Base-by-base conservation (phyloP, 2,888 invertebrate genomes). In the Lepidocyrtinus sp. region DNA sequence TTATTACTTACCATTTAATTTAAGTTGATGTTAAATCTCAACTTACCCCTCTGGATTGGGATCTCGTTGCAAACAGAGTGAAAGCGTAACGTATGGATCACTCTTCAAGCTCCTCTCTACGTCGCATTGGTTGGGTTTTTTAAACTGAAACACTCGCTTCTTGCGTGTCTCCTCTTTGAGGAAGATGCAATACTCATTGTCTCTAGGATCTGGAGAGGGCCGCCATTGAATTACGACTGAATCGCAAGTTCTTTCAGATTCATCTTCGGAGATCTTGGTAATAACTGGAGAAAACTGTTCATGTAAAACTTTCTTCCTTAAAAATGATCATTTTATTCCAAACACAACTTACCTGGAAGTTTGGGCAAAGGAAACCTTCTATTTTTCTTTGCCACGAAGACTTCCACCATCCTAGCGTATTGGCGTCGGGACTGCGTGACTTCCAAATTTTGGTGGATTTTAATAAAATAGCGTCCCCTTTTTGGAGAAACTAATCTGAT, bases 161-260 rank as follows among this genome's bases (percentile, higher is more conserved):
- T 62, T 87, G 83, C 82, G 88, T 87, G 15, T 85, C 85, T 85
- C 89, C 88, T 89, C 89, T 70, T 88, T 88, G 1, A 89, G 88
- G 45, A 88, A 87, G 36, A 90, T 86, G 82, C 90, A 90, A 85
- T 90, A 90, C 55, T 84, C 84, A 21, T 86, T 84, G 55, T 87
- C 87, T 24, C 89, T 88, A 24, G 88, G 87, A 82, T 90, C 91
- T 0, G 90, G 90, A 0, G 91, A 89, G 2, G 91, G 89, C 78
- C 91, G 88, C 92, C 92, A 92, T 24, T 91, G 91, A 17, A 92
- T 89, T 17, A 90, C 91, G 1, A 90, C 89, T n/a, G 91, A 89
- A 69, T 90, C 89, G 86, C 92, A 92, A 19, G 88, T 88, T 75
- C 89, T 86, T 55, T 90, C 87, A 1, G 90, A 89, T 62, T 89